Percentiles rank a stretch among this genome's conserved stretches.
These are phyloP conservation scores for Papilio glaucus DNA, from an alignment of 1,140 invertebrate genomes.

Conservation along the genomic window DNA sequence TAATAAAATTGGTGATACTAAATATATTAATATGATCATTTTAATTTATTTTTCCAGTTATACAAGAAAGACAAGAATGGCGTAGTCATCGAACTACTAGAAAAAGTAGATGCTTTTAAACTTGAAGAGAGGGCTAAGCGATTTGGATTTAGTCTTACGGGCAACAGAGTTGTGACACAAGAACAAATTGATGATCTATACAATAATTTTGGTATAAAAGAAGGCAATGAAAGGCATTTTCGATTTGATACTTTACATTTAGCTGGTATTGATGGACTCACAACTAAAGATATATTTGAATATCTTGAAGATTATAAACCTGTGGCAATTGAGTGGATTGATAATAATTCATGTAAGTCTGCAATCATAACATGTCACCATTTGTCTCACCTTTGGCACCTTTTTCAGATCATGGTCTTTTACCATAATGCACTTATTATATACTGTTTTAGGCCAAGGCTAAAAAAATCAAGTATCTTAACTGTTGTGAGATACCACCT, in stretches of 20 bases:
- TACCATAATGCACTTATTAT: no score
- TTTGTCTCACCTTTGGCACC: no score
- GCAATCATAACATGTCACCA: not conserved
- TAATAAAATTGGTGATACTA: slow-evolving; percentile 3
- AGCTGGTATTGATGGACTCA: slow-evolving; percentile 89
- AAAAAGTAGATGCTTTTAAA: slow-evolving; percentile 86
- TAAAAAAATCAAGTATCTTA: no score
- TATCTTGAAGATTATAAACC: slow-evolving; percentile 91
- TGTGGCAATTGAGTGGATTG: slow-evolving; percentile 91
- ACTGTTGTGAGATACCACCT: no score
- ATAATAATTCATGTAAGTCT: slow-evolving; percentile 88
- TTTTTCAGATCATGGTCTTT: no score
- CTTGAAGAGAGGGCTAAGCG: slow-evolving; percentile 87
- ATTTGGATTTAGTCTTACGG: slow-evolving; percentile 86
- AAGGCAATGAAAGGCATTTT: slow-evolving; percentile 86
- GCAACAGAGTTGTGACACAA: slow-evolving; percentile 81
- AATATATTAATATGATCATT: slow-evolving; percentile 33
- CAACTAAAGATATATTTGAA: slow-evolving; percentile 90
- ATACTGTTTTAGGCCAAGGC: no score
- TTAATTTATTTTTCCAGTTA: slow-evolving; percentile 61
- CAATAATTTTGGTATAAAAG: slow-evolving; percentile 86
- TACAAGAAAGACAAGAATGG: slow-evolving; percentile 80
- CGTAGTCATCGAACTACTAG: slow-evolving; percentile 85
- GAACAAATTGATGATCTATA: slow-evolving; percentile 87
- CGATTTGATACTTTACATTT: slow-evolving; percentile 90